Percentiles rank a stretch among this genome's conserved stretches.
Conservation (phyloP, 2,888 invertebrate genomes). For the Agrochola litura region DNA sequence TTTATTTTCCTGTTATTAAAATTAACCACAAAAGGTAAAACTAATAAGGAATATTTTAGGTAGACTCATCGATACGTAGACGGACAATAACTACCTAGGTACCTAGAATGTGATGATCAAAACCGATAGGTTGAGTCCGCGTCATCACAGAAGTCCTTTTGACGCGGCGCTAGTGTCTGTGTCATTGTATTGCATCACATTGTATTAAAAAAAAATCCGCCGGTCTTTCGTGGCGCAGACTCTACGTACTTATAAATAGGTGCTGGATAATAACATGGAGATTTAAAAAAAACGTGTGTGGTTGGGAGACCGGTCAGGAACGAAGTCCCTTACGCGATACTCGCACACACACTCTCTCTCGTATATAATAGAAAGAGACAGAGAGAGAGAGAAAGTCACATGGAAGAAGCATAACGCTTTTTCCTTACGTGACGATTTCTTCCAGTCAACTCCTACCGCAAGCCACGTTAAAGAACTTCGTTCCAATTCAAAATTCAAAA, state of each 20-base stretch:
- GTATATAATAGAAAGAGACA: neutral
- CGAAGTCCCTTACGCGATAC: too few species aligned
- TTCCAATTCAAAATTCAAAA: too few species aligned
- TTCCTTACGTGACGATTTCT: neutral
- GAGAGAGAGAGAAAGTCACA: neutral
- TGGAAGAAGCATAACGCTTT: neutral
- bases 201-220: too few species aligned
- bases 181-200: too few species aligned
- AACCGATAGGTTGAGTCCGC: neutral
- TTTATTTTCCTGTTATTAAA: slow-evolving; percentile 15
- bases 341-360: neutral
- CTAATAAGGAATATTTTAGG: slow-evolving; percentile 6
- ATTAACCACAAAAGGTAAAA: neutral
- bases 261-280: too few species aligned
- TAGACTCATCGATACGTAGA: neutral
- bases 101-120: neutral
- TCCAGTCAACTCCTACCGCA: neutral
- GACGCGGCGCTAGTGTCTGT: too few species aligned
- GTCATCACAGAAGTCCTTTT: too few species aligned
- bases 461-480: neutral
- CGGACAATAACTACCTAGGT: neutral
- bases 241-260: too few species aligned
- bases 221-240: too few species aligned
- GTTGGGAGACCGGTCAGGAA: too few species aligned
- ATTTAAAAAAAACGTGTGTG: too few species aligned